Conservation (phyloP, 2,113 vertebrate species). For the Guaruba guarouba region DNA sequence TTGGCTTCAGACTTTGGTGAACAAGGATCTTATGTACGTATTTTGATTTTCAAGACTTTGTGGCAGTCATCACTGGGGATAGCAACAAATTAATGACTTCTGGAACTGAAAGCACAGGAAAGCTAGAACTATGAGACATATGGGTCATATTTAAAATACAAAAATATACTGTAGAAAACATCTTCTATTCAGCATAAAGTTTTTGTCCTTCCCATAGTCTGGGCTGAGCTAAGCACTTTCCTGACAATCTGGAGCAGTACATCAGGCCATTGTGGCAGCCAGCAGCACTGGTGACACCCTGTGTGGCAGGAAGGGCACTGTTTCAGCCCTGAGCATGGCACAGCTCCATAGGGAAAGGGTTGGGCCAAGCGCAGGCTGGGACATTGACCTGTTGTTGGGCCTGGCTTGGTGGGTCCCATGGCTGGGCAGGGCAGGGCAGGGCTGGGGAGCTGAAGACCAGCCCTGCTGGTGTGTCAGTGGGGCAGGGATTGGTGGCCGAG, state of each 20-base stretch:
- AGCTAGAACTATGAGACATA: neutral
- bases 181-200: neutral
- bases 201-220: neutral
- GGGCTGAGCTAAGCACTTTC: neutral
- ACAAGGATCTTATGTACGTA: fast-evolving
- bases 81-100: neutral
- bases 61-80: neutral
- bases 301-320: fast-evolving
- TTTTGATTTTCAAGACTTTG: neutral
- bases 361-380: neutral
- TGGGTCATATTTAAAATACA: fast-evolving
- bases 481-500: fast-evolving
- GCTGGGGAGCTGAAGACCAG: neutral
- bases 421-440: neutral
- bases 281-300: fast-evolving
- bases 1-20: neutral
- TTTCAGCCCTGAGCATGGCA: fast-evolving
- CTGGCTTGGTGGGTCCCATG: neutral
- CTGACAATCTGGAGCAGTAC: too few relatives aligned
- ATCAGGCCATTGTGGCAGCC: fast-evolving
- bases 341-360: neutral
- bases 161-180: neutral
- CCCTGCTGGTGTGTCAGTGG: neutral
- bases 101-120: neutral
- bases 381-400: fast-evolving